Conservation (phyloP, 1,140 invertebrate genomes). For the Pseudomyrmex cubaensis region DNA sequence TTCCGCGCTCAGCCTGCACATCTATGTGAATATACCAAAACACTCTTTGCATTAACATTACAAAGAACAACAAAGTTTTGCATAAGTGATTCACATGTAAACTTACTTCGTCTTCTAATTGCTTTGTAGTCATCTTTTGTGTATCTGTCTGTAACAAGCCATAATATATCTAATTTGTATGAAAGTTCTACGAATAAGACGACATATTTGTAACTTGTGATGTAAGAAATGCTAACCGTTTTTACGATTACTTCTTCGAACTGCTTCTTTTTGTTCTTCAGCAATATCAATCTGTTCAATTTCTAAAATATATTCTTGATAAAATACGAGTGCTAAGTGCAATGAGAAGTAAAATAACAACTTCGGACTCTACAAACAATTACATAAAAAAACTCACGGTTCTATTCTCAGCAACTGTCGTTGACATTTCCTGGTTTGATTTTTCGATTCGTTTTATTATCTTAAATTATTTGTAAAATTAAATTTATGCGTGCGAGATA, state of each 20-base stretch:
- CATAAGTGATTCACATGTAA: not conserved
- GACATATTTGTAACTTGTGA: not conserved
- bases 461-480: slow-evolving; percentile 64
- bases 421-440: slow-evolving; percentile 76
- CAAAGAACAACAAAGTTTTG: not conserved
- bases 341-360: not conserved
- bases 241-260: slow-evolving; percentile 78
- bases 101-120: slow-evolving; percentile 77
- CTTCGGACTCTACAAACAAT: not conserved
- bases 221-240: slow-evolving; percentile 66
- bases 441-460: slow-evolving; percentile 78
- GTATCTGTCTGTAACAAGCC: slow-evolving; percentile 73
- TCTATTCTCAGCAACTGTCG: slow-evolving; percentile 75
- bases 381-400: slow-evolving; percentile 68
- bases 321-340: not conserved
- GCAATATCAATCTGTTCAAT: slow-evolving; percentile 71
- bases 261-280: slow-evolving; percentile 78
- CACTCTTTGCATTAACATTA: not conserved
- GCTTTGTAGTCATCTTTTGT: slow-evolving; percentile 70
- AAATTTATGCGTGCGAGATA: no score
- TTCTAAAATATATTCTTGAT: slow-evolving; percentile 72
- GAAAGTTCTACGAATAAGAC: no score
- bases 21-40: slow-evolving; percentile 62
- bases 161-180: not conserved
- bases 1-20: slow-evolving; percentile 70